Evolutionary conservation across 1,140 invertebrate genomes (phyloP), one percentile per base, ranked within the genome.

Genomic region (Drosophila littoralis): DNA sequence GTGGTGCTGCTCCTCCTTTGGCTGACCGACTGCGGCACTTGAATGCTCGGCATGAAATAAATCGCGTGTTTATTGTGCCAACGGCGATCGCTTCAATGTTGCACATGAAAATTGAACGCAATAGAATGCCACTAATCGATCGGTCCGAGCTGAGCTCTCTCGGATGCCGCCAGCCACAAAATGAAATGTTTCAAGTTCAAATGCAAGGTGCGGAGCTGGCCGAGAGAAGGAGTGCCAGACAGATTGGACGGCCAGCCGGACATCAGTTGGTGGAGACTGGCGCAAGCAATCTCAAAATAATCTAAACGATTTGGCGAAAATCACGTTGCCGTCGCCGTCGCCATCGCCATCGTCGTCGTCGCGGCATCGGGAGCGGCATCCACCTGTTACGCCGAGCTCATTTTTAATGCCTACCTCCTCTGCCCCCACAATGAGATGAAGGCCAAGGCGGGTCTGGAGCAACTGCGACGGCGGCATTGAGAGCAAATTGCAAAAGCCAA

Each of bases 101-200:
- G 84, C 84, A 83, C 84, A 88, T 88, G 85, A 88, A 88, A 89
- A 89, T 89, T 89, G 84, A 89, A 89, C 84, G 84, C 84, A 89
- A 89, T 89, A 89, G 84, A 89, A 89, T 89, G 84, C 84, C 84
- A 89, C 84, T 89, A 89, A 89, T 89, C 84, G 84, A 89, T 89
- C 84, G 80, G 54, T 15, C 42, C 43, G 38, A 61, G 42, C 66
- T 40, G 17, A 60, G 36, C 66, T 52, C 33, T 28, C 33, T 36
- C 46, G 36, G 33, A 32, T 75, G 80, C 84, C 84, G 77, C 74
- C 60, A 89, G 84, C 83, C 75, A 80, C 77, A 85, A 89, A 89
- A 89, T 89, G 75, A 89, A 89, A 89, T 89, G 84, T 89, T 89
- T 89, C 85, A 89, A 89, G 85, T 89, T 89, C 84, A 89, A 88